phyloP scores from a whole-genome alignment of 1,140 invertebrate species.

The Drosophila punjabiensis region DNA sequence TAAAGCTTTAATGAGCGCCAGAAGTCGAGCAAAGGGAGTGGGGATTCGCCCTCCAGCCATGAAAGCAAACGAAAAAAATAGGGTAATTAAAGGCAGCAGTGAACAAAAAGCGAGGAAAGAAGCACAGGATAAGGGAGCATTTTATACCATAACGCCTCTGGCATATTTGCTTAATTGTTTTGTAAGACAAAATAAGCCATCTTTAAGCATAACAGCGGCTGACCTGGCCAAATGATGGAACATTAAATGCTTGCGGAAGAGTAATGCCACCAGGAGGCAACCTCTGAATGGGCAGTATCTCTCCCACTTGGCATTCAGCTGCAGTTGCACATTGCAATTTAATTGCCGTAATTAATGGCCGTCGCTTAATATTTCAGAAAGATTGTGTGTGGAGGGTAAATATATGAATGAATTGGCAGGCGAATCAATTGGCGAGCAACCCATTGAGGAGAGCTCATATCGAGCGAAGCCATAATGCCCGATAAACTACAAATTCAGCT shows the following conservation, averaged over 20 bases:
- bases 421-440: constrained; percentile 31
- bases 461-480: constrained; percentile 9
- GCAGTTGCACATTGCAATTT: constrained; percentile 61
- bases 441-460: constrained; percentile 7
- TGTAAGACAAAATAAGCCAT: constrained; percentile 35
- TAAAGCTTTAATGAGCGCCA: constrained; percentile 25
- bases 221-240: constrained; percentile 46
- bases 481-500: constrained; percentile 44
- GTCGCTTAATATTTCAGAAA: constrained; percentile 33
- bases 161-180: constrained; percentile 60
- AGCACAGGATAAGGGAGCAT: background rate
- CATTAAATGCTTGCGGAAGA: constrained; percentile 47
- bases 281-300: background rate
- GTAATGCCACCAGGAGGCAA: constrained; percentile 14
- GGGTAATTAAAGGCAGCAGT: constrained; percentile 30
- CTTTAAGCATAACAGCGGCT: constrained; percentile 15
- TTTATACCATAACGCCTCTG: constrained; percentile 21
- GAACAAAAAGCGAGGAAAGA: background rate
- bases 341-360: constrained; percentile 66
- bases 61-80: constrained; percentile 31
- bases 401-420: constrained; percentile 62
- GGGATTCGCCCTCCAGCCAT: constrained; percentile 4
- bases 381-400: background rate
- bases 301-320: constrained; percentile 49
- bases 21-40: constrained; percentile 3